Evolutionary conservation across 1,140 invertebrate species (phyloP).

Genomic region (Heliothis subflexa): DNA sequence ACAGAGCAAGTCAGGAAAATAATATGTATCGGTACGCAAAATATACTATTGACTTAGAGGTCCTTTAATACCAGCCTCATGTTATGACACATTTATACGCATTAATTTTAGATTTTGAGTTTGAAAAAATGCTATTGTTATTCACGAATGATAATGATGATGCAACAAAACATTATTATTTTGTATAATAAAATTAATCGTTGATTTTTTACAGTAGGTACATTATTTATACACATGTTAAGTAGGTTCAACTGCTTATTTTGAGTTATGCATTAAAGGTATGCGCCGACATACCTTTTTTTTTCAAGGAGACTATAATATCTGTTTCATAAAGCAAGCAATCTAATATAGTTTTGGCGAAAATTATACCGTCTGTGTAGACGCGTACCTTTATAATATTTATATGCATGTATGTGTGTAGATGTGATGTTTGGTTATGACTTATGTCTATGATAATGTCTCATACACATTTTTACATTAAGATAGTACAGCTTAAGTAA

Average conservation of each 20-base stretch:
- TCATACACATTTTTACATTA: background rate
- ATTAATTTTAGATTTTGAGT: background rate
- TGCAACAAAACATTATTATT: background rate
- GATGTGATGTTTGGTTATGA: background rate
- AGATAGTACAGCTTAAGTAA: background rate
- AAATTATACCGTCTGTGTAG: too few species aligned
- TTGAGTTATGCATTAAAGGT: background rate
- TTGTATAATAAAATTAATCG: background rate
- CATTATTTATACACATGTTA: too few species aligned
- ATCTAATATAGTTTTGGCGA: too few species aligned
- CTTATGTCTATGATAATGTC: background rate
- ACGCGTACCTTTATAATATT: background rate
- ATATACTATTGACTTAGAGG: constrained; percentile 51
- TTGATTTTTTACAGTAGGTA: too few species aligned
- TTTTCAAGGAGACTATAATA: too few species aligned
- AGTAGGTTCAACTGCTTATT: background rate
- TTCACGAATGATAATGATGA: constrained; percentile 3
- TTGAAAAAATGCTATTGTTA: background rate
- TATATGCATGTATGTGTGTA: constrained; percentile 8
- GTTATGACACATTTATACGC: constrained; percentile 18
- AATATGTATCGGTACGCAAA: constrained; percentile 80
- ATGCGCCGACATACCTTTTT: too few species aligned
- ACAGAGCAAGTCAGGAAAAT: constrained; percentile 83
- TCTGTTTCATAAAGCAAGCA: too few species aligned
- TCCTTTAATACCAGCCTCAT: constrained; percentile 39